These are phyloP conservation scores for Maconellicoccus hirsutus DNA, from an alignment of 1,140 invertebrate genomes.

Conservation along the genomic window DNA sequence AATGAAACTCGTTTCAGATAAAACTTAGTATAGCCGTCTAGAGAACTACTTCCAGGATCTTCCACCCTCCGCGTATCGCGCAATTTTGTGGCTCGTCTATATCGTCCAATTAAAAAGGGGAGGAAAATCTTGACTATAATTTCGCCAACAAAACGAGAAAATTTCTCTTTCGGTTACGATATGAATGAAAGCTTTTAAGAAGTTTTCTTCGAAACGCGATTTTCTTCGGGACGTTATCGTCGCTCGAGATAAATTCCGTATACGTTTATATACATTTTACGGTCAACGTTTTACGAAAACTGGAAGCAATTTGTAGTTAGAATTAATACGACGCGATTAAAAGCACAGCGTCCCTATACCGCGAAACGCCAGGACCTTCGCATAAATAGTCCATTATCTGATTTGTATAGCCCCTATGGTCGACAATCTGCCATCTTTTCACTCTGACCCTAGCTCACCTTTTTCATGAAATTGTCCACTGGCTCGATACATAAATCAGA, in stretches of 20 bases:
- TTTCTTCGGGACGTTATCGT: too few species aligned
- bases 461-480: too few species aligned
- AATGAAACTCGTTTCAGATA: neutral
- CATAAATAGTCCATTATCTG: too few species aligned
- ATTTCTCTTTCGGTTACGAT: neutral
- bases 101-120: neutral
- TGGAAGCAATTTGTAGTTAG: neutral
- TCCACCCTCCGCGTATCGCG: too few species aligned
- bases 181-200: neutral
- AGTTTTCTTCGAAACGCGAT: neutral
- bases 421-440: too few species aligned
- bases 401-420: too few species aligned
- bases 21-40: neutral
- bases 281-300: neutral
- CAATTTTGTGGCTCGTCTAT: neutral
- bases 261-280: neutral
- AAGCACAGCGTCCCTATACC: neutral
- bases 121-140: neutral
- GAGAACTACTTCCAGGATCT: too few species aligned
- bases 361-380: neutral
- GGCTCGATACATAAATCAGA: too few species aligned
- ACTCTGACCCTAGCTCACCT: too few species aligned
- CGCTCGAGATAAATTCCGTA: too few species aligned
- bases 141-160: neutral
- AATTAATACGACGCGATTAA: slow-evolving; percentile 2